Base-by-base conservation (phyloP, 2,797 vertebrate genomes). In the Anabacerthia variegaticeps region DNA sequence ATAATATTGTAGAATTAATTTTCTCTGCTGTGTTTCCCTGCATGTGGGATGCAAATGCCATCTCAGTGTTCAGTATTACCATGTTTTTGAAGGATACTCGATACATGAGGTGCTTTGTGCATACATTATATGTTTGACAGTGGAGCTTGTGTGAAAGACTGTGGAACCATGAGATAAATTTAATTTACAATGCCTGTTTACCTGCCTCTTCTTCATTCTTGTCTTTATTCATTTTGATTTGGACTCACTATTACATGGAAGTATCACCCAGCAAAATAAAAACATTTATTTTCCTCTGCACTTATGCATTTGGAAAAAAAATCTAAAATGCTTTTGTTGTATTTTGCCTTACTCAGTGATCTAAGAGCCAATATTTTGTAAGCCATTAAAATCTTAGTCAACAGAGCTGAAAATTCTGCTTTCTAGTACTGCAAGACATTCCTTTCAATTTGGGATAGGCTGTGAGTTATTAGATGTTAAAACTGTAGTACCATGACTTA, bases 401-500 rank as follows among this genome's bases (percentile, higher is more conserved):
- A 32, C 75, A 80, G 54, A 95, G 67, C 56, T 88, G 76, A 66
- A 93, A 86, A 92, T 49, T 80, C 72, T 81, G 39, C 6, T 93
- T 92, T 91, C 61, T 84, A n/a, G 27, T 72, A 39, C 43, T 59
- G 49, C 36, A 89, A 75, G 86, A 37, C n/a, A 80, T 83, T 83
- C 41, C 61, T 88, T 95, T 86, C 51, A 81, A 34, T 78, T 93
- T 34, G 17, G 61, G 11, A 21, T 69, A 48, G 10, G 13, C 61
- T 96, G 55, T 87, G 73, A 93, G 77, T 86, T 89, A 88, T 30
- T 94, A 63, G 52, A 54, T 93, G 24, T 87, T 95, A 88, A 91
- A 95, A 88, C 63, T 93, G 51, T 69, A 72, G 30, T 88, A 73
- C 89, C 88, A 52, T 91, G 66, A 88, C 91, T 89, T 95, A 65